Evolutionary conservation across 2,888 invertebrate species (phyloP).

Genomic region (Apamea crenata): DNA sequence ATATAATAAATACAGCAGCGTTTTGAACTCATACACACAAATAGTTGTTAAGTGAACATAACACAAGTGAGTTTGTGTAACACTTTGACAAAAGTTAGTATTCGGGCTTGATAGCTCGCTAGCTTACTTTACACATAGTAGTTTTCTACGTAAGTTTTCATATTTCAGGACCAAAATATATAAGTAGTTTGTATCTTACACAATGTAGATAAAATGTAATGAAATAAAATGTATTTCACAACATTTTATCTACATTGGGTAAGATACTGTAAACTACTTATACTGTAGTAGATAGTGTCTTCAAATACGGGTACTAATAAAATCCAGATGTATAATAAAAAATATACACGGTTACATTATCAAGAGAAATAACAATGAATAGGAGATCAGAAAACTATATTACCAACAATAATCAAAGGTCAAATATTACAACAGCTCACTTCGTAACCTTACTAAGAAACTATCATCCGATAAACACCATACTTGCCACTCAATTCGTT

Average conservation of each 20-base stretch:
- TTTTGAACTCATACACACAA: conserved; percentile 7
- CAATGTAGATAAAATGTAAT: too few species aligned
- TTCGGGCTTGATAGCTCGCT: neutral
- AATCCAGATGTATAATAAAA: neutral
- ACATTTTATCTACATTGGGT: neutral
- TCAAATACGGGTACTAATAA: neutral
- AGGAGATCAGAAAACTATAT: neutral
- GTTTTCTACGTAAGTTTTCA: neutral
- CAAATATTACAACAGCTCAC: neutral
- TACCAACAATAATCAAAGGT: too few species aligned
- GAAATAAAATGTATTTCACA: neutral
- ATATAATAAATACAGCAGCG: neutral
- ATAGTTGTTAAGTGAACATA: neutral
- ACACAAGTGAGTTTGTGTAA: conserved; percentile 14
- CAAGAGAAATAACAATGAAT: neutral
- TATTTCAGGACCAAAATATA: neutral
- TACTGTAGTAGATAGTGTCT: too few species aligned
- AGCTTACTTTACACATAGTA: neutral
- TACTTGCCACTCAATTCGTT: neutral
- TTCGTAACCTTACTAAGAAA: neutral
- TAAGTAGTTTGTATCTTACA: too few species aligned
- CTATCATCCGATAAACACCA: neutral
- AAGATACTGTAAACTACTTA: neutral
- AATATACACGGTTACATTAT: neutral
- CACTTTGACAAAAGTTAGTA: conserved; percentile 14